Evolutionary conservation across 35 echinoderm and acorn worm species (phyloP).

Genomic region (Acanthaster planci): DNA sequence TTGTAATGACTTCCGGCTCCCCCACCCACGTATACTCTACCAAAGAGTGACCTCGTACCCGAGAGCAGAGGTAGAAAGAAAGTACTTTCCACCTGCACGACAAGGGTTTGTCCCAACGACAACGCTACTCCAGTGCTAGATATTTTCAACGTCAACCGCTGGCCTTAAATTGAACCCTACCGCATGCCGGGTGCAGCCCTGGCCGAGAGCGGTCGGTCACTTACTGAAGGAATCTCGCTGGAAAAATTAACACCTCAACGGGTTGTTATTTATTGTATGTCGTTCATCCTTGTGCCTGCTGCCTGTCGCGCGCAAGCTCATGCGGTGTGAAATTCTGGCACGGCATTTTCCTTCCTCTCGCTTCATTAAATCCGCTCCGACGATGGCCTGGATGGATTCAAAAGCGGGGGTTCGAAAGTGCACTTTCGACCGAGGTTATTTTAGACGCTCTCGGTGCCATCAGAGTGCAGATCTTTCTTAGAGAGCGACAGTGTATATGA

Average conservation of each 20-base stretch:
- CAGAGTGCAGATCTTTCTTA: too few relatives aligned
- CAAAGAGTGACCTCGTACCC: too few relatives aligned
- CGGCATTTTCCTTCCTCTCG: not conserved
- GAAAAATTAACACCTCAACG: conserved; percentile 1
- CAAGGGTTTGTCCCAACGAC: conserved; percentile 7
- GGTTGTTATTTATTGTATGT: too few relatives aligned
- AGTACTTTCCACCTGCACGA: conserved; percentile 16
- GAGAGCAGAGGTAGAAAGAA: not conserved
- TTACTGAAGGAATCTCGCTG: not conserved
- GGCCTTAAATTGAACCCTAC: conserved; percentile 26
- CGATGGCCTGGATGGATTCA: conserved; percentile 9
- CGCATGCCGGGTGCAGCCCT: conserved; percentile 7
- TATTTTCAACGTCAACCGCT: not conserved
- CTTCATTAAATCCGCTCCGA: not conserved
- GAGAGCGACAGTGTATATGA: too few relatives aligned
- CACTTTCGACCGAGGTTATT: not conserved
- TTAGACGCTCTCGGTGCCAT: too few relatives aligned
- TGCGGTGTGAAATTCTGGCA: not conserved
- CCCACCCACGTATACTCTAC: too few relatives aligned
- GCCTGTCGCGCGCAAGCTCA: too few relatives aligned
- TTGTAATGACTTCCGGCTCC: too few relatives aligned
- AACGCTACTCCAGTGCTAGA: too few relatives aligned
- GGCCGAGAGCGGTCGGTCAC: conserved; percentile 12
- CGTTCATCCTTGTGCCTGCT: too few relatives aligned
- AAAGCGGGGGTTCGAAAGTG: not conserved